Percentiles rank a stretch among this genome's conserved stretches.
Conservation (phyloP, 2,888 invertebrate species). For the Nomada hirtipes region DNA sequence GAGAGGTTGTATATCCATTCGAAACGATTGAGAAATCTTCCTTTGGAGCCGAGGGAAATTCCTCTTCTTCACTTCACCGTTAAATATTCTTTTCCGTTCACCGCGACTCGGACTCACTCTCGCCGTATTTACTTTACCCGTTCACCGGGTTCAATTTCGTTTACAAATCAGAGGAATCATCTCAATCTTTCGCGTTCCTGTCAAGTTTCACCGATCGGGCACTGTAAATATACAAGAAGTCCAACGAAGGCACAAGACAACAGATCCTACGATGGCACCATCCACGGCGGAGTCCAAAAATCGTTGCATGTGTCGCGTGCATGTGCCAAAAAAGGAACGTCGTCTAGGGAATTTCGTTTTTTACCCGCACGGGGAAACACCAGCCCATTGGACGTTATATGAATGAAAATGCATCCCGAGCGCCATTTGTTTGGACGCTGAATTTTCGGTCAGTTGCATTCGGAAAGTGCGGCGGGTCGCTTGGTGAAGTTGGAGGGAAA, state of each 20-base stretch:
- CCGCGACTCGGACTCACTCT: conserved; percentile 33
- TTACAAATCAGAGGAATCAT: conserved; percentile 2
- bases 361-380: background rate
- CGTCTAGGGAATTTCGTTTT: conserved; percentile 23
- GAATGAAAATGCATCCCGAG: conserved; percentile 26
- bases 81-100: conserved; percentile 31
- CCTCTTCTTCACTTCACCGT: conserved; percentile 54
- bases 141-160: conserved; percentile 29
- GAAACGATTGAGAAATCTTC: conserved; percentile 47
- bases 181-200: conserved; percentile 1
- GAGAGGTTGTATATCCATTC: conserved; percentile 75
- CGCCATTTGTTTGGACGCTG: conserved; percentile 70
- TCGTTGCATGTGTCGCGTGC: background rate
- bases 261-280: background rate
- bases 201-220: conserved; percentile 27
- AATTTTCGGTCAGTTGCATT: conserved; percentile 55
- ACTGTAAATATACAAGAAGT: conserved; percentile 27
- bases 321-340: too few species aligned
- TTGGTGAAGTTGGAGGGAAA: conserved; percentile 2
- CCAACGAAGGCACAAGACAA: background rate
- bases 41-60: conserved; percentile 2
- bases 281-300: conserved; percentile 31
- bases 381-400: conserved; percentile 11
- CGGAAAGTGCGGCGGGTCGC: conserved; percentile 27
- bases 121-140: conserved; percentile 16